Evolutionary conservation across 2,113 vertebrate species (phyloP).

Genomic region (Laticauda laticaudata): DNA sequence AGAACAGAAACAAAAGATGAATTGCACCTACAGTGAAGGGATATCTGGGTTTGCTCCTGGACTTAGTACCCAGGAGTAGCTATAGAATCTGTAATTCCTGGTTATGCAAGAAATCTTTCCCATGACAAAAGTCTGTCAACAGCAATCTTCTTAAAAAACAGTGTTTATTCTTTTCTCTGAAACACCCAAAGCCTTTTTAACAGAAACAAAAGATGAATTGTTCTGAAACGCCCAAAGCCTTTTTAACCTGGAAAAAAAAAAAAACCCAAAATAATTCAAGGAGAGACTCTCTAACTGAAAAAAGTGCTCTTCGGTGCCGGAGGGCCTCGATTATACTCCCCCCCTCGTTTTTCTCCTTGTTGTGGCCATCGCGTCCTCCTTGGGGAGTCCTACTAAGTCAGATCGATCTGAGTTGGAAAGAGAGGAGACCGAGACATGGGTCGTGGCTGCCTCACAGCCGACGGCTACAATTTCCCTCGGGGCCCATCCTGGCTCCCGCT

Average conservation of each 20-base stretch:
- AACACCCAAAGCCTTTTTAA: too few relatives aligned
- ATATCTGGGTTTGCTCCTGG: neutral
- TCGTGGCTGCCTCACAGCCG: neutral
- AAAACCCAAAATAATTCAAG: neutral
- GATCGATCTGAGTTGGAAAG: neutral
- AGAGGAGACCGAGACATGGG: neutral
- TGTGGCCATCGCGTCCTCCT: neutral
- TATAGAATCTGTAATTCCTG: neutral
- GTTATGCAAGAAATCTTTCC: neutral
- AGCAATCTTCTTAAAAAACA: neutral
- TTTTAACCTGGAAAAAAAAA: neutral
- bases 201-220: too few relatives aligned
- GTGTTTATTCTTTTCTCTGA: neutral
- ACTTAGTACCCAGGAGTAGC: neutral
- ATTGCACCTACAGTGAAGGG: neutral
- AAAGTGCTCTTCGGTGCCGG: neutral
- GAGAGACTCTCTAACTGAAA: neutral
- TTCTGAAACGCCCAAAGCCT: neutral
- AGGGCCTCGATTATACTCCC: neutral
- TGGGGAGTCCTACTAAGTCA: neutral
- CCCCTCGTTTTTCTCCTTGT: neutral
- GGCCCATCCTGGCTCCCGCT: neutral
- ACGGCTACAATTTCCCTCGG: neutral
- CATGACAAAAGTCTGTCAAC: neutral
- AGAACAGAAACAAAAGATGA: neutral